These are phyloP conservation scores for Atrichornis clamosus DNA, from an alignment of 2,113 vertebrate genomes.

Conservation along the genomic window DNA sequence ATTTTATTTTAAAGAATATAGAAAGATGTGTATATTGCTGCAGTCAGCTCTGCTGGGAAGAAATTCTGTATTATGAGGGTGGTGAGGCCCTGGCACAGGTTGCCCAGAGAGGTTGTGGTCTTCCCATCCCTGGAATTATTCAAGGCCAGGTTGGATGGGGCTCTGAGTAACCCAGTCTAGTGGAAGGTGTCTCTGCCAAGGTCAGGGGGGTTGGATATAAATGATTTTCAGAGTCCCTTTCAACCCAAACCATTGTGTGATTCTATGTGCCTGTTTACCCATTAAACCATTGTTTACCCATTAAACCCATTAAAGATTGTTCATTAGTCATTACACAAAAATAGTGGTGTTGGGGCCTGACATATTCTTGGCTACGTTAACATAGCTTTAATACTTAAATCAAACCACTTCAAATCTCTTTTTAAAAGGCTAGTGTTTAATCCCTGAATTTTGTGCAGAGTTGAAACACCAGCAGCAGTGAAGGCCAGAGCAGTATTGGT, in stretches of 20 bases:
- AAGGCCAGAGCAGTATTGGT: not conserved
- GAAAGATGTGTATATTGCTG: not conserved
- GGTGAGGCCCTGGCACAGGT: not conserved
- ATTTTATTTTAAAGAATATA: not conserved
- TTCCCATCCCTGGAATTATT: not conserved
- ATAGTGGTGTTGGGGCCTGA: not conserved
- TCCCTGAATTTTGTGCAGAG: not conserved
- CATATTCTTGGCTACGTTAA: not conserved
- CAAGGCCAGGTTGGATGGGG: not conserved
- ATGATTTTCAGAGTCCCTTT: not conserved
- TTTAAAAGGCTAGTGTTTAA: not conserved
- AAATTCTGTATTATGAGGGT: not conserved
- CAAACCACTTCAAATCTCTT: not conserved
- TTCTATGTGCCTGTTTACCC: not conserved
- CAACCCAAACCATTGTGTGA: not conserved
- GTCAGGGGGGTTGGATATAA: not conserved
- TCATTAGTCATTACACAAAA: not conserved
- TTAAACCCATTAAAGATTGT: not conserved
- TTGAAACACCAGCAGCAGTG: not conserved
- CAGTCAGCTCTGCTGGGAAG: not conserved
- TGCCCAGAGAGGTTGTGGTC: not conserved
- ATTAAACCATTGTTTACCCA: no score
- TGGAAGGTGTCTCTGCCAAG: not conserved
- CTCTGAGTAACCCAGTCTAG: not conserved
- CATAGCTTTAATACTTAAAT: not conserved